Base-by-base conservation (phyloP, 2,888 invertebrate genomes). In the Caenorhabditis japonica region DNA sequence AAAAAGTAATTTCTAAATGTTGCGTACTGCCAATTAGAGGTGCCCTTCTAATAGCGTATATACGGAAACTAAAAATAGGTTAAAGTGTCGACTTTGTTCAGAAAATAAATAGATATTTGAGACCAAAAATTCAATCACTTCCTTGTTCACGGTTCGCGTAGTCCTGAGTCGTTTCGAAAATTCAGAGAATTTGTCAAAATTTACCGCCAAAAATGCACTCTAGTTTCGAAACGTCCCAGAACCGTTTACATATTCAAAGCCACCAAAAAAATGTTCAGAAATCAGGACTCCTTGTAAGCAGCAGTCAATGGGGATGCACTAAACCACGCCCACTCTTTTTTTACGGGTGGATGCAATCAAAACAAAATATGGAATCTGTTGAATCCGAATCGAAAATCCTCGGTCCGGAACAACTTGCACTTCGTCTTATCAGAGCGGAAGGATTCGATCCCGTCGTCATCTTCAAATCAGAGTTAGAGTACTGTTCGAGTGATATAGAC, bases 361-460 rank as follows among this genome's bases (percentile, higher is more conserved):
- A 56, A 49, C 61, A 47, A 23, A 4, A 27, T 53, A 7, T 53
- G 17, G 0, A 55, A 13, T 25, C 38, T 23, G 1, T 25, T 39
- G 4, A 30, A 4, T 17, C 4, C n/a, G 49, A 53, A 3, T 23
- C 41, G 3, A 15, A 8, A 8, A 25, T 68, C 0, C 10, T 56
- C 2, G 75, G 75, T n/a, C 34, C 27, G 10, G 70, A 66, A n/a
- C 60, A 68, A 33, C n/a, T 72, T 13, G 68, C n/a, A 5, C 34
- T 72, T 10, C 56, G 70, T 27, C 27, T 75, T 30, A 46, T 71
- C 17, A 36, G 61, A 59, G 33, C 47, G 4, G 7, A 21, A 4
- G 66, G 68, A 5, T 75, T 19, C 21, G 34, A 61, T 30, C 75
- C 75, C 17, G 38, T 75, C 10, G 21, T 75, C 36, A 58, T 75